phyloP scores from a whole-genome alignment of 2,888 invertebrate species.

The Morinoia aosen region DNA sequence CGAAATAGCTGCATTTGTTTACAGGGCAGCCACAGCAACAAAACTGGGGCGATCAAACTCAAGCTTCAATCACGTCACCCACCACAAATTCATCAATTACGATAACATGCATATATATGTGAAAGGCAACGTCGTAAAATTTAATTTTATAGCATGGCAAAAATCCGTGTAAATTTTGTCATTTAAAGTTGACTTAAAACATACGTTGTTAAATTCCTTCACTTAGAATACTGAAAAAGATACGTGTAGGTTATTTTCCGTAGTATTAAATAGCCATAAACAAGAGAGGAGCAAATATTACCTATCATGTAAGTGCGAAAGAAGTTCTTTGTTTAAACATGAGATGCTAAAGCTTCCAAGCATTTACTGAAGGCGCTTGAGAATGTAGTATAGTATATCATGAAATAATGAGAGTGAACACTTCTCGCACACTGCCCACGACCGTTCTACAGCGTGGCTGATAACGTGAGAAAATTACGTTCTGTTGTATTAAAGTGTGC shows the following conservation, averaged over 20 bases:
- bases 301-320: no score
- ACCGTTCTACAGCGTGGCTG: not conserved
- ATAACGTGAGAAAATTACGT: not conserved
- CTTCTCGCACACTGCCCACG: not conserved
- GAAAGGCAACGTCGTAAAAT: not conserved
- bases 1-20: not conserved
- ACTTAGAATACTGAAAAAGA: no score
- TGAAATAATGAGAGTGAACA: not conserved
- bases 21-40: not conserved
- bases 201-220: no score
- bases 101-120: not conserved
- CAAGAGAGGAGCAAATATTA: no score
- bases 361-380: no score
- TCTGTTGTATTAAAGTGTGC: not conserved
- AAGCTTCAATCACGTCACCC: not conserved
- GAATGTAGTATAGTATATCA: not conserved
- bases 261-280: no score
- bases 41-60: not conserved
- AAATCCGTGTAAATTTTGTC: not conserved
- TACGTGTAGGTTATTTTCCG: no score
- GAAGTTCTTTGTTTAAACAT: no score
- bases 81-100: not conserved
- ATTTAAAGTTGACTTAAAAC: not conserved
- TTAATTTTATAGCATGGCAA: not conserved
- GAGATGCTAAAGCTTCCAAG: no score